A percentile compares a stretch with the other conserved stretches of the same genome.
These are phyloP conservation scores for Sebastes hopkinsi DNA, from an alignment of 2,797 vertebrate species.

Conservation along the genomic window DNA sequence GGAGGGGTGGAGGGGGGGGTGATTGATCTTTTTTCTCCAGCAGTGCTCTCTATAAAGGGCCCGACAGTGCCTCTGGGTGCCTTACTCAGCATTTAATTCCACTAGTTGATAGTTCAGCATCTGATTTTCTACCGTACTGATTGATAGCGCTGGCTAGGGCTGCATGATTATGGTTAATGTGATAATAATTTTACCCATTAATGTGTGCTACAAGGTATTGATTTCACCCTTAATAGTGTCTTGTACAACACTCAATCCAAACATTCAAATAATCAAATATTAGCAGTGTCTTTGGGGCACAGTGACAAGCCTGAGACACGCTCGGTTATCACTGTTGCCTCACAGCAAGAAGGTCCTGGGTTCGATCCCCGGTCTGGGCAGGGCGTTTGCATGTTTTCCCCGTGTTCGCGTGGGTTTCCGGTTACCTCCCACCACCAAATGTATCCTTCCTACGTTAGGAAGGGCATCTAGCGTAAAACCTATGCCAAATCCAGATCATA, in stretches of 20 bases:
- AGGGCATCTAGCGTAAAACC: too few species aligned
- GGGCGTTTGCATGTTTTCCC: too few species aligned
- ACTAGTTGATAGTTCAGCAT: conserved; percentile 8
- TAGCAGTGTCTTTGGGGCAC: background rate
- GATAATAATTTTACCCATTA: background rate
- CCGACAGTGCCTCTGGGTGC: conserved; percentile 19
- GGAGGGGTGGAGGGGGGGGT: conserved; percentile 9
- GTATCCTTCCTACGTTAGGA: too few species aligned
- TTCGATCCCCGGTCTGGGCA: too few species aligned
- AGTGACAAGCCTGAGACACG: background rate
- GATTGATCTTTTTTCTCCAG: conserved; percentile 48
- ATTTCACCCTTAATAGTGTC: background rate
- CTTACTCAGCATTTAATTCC: conserved; percentile 34
- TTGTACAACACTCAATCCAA: background rate
- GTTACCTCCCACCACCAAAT: background rate
- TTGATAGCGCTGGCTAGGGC: background rate
- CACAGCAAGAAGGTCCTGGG: too few species aligned
- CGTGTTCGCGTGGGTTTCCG: background rate
- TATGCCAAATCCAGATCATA: too few species aligned
- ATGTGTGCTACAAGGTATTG: background rate
- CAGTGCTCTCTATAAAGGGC: conserved; percentile 51
- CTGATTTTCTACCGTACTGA: conserved; percentile 1
- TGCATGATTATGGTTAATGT: conserved; percentile 17
- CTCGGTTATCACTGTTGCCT: background rate
- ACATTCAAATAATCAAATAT: background rate